These are phyloP conservation scores for Calosoma granatense DNA, from an alignment of 1,140 invertebrate species.

Conservation along the genomic window DNA sequence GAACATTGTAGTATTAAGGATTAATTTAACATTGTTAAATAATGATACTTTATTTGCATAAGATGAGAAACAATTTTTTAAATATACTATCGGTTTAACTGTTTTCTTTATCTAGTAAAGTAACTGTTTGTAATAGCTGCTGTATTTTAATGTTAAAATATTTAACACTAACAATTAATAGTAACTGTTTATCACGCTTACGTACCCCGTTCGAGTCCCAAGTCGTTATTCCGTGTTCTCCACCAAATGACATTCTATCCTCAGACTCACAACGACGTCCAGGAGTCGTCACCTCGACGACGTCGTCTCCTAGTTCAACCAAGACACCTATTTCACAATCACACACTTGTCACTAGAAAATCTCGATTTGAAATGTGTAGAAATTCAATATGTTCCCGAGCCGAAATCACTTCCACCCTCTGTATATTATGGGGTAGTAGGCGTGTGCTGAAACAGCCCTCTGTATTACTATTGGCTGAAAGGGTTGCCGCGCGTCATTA, in stretches of 20 bases:
- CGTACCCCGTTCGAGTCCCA: not conserved
- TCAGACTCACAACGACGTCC: not conserved
- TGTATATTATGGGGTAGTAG: not conserved
- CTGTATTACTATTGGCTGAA: not conserved
- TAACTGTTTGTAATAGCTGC: too few relatives aligned
- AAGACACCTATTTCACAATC: not conserved
- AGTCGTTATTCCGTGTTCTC: not conserved
- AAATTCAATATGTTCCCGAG: constrained; percentile 8
- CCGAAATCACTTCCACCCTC: not conserved
- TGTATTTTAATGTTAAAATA: too few relatives aligned
- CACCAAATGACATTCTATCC: not conserved
- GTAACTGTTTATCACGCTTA: too few relatives aligned
- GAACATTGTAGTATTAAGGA: too few relatives aligned
- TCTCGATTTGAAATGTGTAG: not conserved
- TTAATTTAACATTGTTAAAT: too few relatives aligned
- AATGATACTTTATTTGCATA: too few relatives aligned
- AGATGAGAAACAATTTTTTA: too few relatives aligned
- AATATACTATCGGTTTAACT: too few relatives aligned
- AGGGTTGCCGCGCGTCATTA: not conserved
- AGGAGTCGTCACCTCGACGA: not conserved
- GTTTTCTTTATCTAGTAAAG: too few relatives aligned
- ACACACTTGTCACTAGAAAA: not conserved
- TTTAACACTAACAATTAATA: too few relatives aligned
- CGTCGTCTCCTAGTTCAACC: not conserved
- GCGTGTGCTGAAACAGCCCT: not conserved